Conservation (phyloP, 1,140 invertebrate species). For the Camponotus floridanus region DNA sequence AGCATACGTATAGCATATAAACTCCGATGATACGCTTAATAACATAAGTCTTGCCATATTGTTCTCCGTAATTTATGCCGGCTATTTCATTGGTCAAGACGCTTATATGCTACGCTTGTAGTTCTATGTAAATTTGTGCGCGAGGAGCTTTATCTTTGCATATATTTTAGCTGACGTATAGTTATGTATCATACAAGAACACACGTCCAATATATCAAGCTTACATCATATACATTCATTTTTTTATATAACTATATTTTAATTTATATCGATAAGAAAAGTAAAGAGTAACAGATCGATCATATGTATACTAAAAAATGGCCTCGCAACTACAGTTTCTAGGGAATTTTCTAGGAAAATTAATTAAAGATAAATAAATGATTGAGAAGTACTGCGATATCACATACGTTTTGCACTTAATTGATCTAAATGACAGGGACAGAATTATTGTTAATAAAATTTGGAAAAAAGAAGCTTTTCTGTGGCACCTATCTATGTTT, state of each 20-base stretch:
- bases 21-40: conserved; percentile 29
- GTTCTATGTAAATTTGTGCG: conserved; percentile 43
- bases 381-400: too few relatives aligned
- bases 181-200: not conserved
- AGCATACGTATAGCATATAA: conserved; percentile 25
- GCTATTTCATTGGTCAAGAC: conserved; percentile 44
- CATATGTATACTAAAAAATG: not conserved
- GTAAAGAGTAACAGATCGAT: not conserved
- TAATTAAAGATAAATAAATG: too few relatives aligned
- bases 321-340: too few relatives aligned
- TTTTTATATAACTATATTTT: not conserved
- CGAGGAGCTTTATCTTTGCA: conserved; percentile 18
- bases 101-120: conserved; percentile 31
- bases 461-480: too few relatives aligned
- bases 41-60: conserved; percentile 36
- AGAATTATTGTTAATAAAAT: too few relatives aligned
- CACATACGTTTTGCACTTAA: too few relatives aligned
- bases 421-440: too few relatives aligned
- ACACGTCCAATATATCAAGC: not conserved
- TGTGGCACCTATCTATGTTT: too few relatives aligned
- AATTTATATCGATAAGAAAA: not conserved
- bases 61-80: conserved; percentile 40
- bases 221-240: not conserved
- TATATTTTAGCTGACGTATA: conserved; percentile 33
- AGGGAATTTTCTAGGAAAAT: too few relatives aligned